phyloP scores from a whole-genome alignment of 2,113 vertebrate genomes.

The Esox niger region DNA sequence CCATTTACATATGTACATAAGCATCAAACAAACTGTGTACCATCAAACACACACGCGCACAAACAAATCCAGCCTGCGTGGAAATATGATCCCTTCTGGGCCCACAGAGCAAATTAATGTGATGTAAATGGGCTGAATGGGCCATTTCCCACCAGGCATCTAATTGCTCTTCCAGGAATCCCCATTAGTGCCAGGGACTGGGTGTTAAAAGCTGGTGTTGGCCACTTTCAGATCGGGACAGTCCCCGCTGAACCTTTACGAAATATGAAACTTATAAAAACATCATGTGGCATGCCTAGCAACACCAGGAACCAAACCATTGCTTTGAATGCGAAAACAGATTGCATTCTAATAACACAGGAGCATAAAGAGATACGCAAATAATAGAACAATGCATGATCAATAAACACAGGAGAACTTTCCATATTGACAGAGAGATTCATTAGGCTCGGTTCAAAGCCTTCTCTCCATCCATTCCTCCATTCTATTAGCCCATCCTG shows the following conservation, averaged over 20 bases:
- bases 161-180: neutral
- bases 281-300: neutral
- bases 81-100: neutral
- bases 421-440: neutral
- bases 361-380: neutral
- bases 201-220: too few relatives aligned
- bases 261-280: neutral
- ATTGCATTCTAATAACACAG: neutral
- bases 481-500: neutral
- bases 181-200: neutral
- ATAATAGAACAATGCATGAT: neutral
- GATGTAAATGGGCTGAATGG: slow-evolving; percentile 5
- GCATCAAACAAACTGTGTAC: neutral
- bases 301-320: neutral
- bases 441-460: neutral
- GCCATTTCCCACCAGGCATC: neutral
- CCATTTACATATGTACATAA: neutral
- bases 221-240: neutral
- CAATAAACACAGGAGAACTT: neutral
- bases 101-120: neutral
- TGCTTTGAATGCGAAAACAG: neutral
- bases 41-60: neutral
- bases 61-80: neutral
- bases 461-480: neutral
- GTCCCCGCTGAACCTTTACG: neutral